phyloP scores from a whole-genome alignment of 2,888 invertebrate species.

The Folsomia manolachei region DNA sequence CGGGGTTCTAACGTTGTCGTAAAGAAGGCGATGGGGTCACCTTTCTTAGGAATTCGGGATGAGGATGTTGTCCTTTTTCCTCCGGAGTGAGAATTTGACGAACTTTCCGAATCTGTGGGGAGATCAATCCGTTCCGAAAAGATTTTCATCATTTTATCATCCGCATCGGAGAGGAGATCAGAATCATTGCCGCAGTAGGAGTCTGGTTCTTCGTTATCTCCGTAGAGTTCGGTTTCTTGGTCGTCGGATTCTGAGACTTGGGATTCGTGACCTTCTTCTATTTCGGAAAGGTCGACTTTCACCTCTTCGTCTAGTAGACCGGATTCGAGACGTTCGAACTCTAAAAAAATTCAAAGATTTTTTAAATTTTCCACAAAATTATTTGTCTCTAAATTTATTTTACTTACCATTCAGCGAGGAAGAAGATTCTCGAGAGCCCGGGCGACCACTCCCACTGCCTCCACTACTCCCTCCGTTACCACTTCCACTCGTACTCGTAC shows the following conservation, averaged over 20 bases:
- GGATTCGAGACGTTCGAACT: conserved; percentile 87
- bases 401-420: conserved; percentile 40
- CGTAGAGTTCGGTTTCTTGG: conserved; percentile 53
- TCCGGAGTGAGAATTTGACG: conserved; percentile 13
- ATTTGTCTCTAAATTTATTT: too few relatives aligned
- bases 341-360: conserved; percentile 56
- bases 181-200: conserved; percentile 8
- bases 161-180: background rate
- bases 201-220: conserved; percentile 37
- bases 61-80: background rate
- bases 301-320: conserved; percentile 81
- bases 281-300: conserved; percentile 69
- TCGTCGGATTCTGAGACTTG: conserved; percentile 61
- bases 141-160: conserved; percentile 46
- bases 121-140: conserved; percentile 47
- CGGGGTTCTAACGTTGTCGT: conserved; percentile 47
- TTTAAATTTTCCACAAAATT: too few relatives aligned
- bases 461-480: conserved; percentile 60
- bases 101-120: conserved; percentile 38
- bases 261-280: conserved; percentile 56
- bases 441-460: conserved; percentile 27
- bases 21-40: conserved; percentile 45
- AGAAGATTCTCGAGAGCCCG: conserved; percentile 48
- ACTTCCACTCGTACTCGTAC: conserved; percentile 67
- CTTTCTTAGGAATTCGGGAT: background rate